phyloP scores from a whole-genome alignment of 1,140 invertebrate species.

The Drosophila sp. region DNA sequence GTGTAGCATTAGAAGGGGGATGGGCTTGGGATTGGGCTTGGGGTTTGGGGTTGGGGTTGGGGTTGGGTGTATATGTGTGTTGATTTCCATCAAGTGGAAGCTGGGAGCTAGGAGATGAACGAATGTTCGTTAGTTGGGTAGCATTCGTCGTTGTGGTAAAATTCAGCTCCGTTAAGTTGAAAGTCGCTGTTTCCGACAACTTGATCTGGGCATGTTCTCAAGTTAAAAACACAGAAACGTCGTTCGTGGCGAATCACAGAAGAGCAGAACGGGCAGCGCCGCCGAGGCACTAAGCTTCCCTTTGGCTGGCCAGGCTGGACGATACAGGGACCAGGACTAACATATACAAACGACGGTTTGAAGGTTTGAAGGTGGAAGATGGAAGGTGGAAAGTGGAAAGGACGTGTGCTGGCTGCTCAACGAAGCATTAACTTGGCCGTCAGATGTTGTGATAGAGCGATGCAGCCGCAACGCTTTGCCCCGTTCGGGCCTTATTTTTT shows the following conservation, averaged over 20 bases:
- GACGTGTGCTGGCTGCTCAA: conserved; percentile 48
- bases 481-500: conserved; percentile 16
- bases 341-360: not conserved
- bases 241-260: conserved; percentile 28
- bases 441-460: conserved; percentile 53
- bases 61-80: conserved; percentile 16
- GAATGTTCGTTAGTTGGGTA: conserved; percentile 49
- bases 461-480: conserved; percentile 8
- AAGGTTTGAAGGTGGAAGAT: conserved; percentile 10
- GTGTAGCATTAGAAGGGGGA: conserved; percentile 28
- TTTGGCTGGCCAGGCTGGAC: conserved; percentile 1
- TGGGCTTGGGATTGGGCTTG: not conserved
- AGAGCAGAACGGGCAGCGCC: conserved; percentile 5
- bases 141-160: conserved; percentile 45
- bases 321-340: conserved; percentile 7
- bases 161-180: conserved; percentile 50
- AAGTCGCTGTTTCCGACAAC: conserved; percentile 73
- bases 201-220: conserved; percentile 76
- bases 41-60: conserved; percentile 14
- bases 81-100: conserved; percentile 21
- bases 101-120: conserved; percentile 20
- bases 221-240: conserved; percentile 58
- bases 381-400: conserved; percentile 1
- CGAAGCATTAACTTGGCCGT: conserved; percentile 67
- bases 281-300: conserved; percentile 2